Evolutionary conservation across 2,113 vertebrate species (phyloP).

Genomic region (Dipodomys spectabilis): DNA sequence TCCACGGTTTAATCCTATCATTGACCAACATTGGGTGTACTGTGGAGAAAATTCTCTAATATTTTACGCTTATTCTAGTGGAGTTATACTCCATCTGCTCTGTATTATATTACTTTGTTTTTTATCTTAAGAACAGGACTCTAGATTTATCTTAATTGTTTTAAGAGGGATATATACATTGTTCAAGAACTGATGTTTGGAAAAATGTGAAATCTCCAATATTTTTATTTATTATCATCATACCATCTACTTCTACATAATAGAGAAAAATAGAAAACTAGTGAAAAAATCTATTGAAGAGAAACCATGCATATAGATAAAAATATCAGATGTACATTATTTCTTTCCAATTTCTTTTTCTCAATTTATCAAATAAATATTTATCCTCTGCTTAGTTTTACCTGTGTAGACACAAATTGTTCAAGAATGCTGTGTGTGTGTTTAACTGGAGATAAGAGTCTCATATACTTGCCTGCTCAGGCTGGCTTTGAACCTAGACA

Average conservation of each 20-base stretch:
- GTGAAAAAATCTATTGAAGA: neutral
- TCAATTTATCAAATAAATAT: conserved; percentile 37
- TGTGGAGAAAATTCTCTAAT: neutral
- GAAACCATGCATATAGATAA: neutral
- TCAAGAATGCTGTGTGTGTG: neutral
- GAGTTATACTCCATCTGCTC: conserved; percentile 10
- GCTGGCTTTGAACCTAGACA: too few species aligned
- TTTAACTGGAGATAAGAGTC: too few species aligned
- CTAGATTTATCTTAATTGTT: conserved; percentile 19
- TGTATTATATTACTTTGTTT: neutral
- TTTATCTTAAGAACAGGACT: neutral
- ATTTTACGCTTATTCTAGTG: neutral
- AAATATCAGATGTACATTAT: neutral
- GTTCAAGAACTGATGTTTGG: neutral
- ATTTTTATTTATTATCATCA: neutral
- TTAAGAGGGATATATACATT: neutral
- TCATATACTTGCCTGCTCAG: too few species aligned
- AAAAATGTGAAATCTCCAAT: neutral
- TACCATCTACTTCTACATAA: neutral
- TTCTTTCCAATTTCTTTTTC: neutral
- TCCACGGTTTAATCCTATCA: neutral
- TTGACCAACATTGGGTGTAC: neutral
- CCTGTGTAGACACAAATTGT: neutral
- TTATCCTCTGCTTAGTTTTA: conserved; percentile 12
- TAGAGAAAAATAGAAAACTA: neutral